Evolutionary conservation across 1,140 invertebrate species (phyloP), one percentile per base, ranked within the genome.

Genomic region (Heliconius melpomene): DNA sequence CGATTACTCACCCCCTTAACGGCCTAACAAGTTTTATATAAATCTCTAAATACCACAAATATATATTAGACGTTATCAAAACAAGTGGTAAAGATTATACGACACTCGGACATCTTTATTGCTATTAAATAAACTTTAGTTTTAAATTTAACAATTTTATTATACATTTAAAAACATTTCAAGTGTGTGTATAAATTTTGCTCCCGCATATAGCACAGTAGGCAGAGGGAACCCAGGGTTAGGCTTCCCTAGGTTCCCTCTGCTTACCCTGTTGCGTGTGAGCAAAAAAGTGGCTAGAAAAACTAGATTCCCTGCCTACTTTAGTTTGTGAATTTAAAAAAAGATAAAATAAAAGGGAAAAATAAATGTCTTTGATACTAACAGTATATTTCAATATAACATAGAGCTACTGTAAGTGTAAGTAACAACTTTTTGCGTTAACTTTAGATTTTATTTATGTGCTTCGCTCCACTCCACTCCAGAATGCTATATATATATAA

Each of bases 21-120:
- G 23, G 3, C 3, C 57, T 26, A 60, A 13, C 57, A n/a, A 60
- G 13, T 46, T 46, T 5, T 23, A 60, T 23, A 23, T 60, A 23
- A 11, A 60, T 23, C n/a, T 23, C 9, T 23, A 5, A n/a, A 60
- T 60, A 66, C 23, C 60, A 16, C 5, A 29, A 11, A 26, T 66
- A 66, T 66, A 66, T 66, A 16, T 66, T 66, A 66, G 60, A 5
- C 26, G 23, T 13, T 66, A 66, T 26, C 11, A 26, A 26, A 66
- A 29, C 60, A 66, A 29, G 9, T 66, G 60, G 60, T 66, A 66
- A 66, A 66, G 11, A 66, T 66, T 66, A 66, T 29, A 26, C 26
- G 60, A 66, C 60, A 66, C 26, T 66, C 60, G 23, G 60, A 29
- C 23, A 26, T 66, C 23, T 66, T 66, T 66, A 66, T 66, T 66